phyloP scores from a whole-genome alignment of 1,140 invertebrate genomes.

The Ctenoplectra terminalis region DNA sequence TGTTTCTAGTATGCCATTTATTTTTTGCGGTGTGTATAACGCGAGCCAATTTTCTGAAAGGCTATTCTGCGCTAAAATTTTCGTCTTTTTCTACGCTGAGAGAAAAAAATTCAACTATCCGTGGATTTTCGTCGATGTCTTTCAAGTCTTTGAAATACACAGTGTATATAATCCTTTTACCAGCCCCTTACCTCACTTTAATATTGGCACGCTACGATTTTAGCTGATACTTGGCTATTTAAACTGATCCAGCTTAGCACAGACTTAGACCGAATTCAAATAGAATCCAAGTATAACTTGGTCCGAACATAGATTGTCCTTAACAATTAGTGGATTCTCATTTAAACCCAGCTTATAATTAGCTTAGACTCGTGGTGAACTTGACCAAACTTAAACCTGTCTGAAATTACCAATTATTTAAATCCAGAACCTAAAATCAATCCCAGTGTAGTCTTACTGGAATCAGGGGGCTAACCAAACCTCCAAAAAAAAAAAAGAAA shows the following conservation, averaged over 20 bases:
- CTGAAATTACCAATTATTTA: background rate
- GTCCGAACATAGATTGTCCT: background rate
- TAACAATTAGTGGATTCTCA: background rate
- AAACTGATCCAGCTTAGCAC: background rate
- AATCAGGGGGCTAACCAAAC: background rate
- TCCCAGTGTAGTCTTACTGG: background rate
- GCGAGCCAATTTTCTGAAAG: constrained; percentile 64
- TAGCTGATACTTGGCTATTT: background rate
- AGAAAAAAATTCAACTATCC: constrained; percentile 31
- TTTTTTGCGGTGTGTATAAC: constrained; percentile 62
- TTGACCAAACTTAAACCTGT: background rate
- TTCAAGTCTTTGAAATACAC: constrained; percentile 9
- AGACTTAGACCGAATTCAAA: background rate
- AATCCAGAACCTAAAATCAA: background rate
- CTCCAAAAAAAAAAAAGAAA: too few relatives aligned
- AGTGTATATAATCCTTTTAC: too few relatives aligned
- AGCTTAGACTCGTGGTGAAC: too few relatives aligned
- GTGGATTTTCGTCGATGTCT: background rate
- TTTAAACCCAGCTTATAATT: background rate
- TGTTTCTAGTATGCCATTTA: constrained; percentile 59
- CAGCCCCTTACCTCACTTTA: background rate
- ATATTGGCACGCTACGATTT: background rate
- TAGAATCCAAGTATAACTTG: background rate
- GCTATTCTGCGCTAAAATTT: constrained; percentile 62
- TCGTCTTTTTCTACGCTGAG: constrained; percentile 41